A percentile compares a stretch with the other conserved stretches of the same genome.
These are phyloP conservation scores for Porites cylindrica DNA, from an alignment of 92 coral and sea anemone genomes.

Conservation along the genomic window DNA sequence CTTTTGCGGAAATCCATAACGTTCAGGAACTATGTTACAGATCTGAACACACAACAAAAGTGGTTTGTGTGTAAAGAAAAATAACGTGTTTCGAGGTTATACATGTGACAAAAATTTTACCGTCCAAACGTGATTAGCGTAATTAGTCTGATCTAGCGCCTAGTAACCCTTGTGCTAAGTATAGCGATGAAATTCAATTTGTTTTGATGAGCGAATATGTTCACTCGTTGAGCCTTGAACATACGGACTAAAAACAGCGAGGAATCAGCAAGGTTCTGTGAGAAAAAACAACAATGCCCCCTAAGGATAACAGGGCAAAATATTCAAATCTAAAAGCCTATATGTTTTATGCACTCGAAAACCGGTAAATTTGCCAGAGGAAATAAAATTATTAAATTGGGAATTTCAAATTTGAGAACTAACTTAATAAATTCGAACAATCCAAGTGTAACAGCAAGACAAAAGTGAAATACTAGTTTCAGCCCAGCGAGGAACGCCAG, in stretches of 20 bases:
- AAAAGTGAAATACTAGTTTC: background rate
- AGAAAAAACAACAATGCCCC: conserved; percentile 6
- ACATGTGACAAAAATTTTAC: background rate
- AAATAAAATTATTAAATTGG: background rate
- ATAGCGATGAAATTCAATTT: background rate
- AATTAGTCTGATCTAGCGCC: background rate
- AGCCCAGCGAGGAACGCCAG: background rate
- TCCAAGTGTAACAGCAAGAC: background rate
- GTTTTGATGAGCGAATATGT: conserved; percentile 2
- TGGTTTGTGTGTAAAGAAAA: background rate
- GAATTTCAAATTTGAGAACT: background rate
- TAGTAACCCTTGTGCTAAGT: too few relatives aligned
- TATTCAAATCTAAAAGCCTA: background rate
- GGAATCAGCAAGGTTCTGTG: background rate
- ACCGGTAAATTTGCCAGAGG: background rate
- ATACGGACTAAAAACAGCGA: background rate
- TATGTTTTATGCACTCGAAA: background rate
- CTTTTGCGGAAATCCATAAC: background rate
- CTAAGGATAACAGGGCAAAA: background rate
- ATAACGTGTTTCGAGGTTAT: background rate
- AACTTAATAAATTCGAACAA: background rate
- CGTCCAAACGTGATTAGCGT: background rate
- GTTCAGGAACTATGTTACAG: background rate
- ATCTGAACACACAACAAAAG: background rate
- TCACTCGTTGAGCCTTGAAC: background rate